Conservation (phyloP, 2,113 vertebrate species). For the Bubo blakistoni region DNA sequence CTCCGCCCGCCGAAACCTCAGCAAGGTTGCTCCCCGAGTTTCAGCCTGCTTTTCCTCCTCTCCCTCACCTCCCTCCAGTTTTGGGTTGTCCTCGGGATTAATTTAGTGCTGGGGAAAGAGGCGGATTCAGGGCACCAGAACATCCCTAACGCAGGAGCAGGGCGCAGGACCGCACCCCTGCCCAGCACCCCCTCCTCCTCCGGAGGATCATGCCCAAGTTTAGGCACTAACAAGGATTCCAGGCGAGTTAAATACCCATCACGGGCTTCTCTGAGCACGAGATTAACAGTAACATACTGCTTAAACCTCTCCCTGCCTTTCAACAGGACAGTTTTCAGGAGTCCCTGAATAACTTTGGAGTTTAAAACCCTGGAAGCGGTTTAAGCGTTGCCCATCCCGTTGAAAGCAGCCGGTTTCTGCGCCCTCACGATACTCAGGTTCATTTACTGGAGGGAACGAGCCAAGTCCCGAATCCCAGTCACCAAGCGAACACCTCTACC, state of each 20-base stretch:
- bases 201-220: not conserved
- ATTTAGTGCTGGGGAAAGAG: not conserved
- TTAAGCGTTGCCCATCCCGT: fast-evolving
- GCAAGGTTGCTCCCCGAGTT: fast-evolving
- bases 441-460: not conserved
- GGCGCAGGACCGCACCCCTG: too few relatives aligned
- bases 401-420: not conserved
- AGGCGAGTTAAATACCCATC: not conserved
- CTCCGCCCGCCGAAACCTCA: not conserved
- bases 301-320: not conserved
- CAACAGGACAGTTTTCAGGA: not conserved
- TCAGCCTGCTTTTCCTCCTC: not conserved
- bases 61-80: not conserved
- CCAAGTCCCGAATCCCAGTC: not conserved
- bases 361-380: not conserved
- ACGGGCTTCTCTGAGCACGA: not conserved
- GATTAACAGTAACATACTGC: not conserved
- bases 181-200: not conserved
- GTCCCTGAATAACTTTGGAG: not conserved
- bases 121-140: not conserved
- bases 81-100: not conserved
- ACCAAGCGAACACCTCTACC: not conserved
- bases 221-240: not conserved
- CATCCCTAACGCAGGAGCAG: fast-evolving
- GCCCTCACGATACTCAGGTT: fast-evolving